Percentiles rank a stretch among this genome's conserved stretches.
phyloP scores from a whole-genome alignment of 2,888 invertebrate species.

The Dorcus parallelipipedus region DNA sequence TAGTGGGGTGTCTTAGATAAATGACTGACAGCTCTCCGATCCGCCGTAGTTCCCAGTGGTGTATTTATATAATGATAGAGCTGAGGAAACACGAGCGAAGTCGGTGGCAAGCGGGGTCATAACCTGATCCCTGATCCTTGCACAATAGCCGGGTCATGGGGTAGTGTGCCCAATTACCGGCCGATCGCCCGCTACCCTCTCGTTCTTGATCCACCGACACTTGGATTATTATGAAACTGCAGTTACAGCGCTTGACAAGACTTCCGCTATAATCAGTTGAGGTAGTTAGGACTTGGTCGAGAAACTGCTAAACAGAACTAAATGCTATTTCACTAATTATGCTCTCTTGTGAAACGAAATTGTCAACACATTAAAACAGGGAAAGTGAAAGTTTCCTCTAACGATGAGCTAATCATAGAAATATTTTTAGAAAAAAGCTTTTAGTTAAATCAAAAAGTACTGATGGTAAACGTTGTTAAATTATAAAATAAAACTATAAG shows the following conservation, averaged over 20 bases:
- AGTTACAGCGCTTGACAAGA: slow-evolving; percentile 23
- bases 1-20: slow-evolving; percentile 48
- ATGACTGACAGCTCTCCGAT: slow-evolving; percentile 46
- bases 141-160: slow-evolving; percentile 30
- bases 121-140: slow-evolving; percentile 44
- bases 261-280: slow-evolving; percentile 26
- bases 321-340: background rate
- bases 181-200: slow-evolving; percentile 30
- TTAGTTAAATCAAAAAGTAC: no score
- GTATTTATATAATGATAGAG: slow-evolving; percentile 50
- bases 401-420: no score
- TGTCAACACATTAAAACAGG: no score
- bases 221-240: slow-evolving; percentile 25
- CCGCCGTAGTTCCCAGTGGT: slow-evolving; percentile 44
- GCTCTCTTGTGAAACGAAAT: background rate
- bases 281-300: slow-evolving; percentile 23
- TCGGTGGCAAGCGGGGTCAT: slow-evolving; percentile 41
- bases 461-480: no score
- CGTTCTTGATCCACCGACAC: slow-evolving; percentile 23
- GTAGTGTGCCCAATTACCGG: slow-evolving; percentile 32
- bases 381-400: no score
- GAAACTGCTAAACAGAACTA: slow-evolving; percentile 8
- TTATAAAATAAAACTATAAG: no score
- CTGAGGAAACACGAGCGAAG: slow-evolving; percentile 39
- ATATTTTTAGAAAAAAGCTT: no score